These are phyloP conservation scores for Drosophila simulans DNA, from an alignment of 1,140 invertebrate species.

Conservation along the genomic window DNA sequence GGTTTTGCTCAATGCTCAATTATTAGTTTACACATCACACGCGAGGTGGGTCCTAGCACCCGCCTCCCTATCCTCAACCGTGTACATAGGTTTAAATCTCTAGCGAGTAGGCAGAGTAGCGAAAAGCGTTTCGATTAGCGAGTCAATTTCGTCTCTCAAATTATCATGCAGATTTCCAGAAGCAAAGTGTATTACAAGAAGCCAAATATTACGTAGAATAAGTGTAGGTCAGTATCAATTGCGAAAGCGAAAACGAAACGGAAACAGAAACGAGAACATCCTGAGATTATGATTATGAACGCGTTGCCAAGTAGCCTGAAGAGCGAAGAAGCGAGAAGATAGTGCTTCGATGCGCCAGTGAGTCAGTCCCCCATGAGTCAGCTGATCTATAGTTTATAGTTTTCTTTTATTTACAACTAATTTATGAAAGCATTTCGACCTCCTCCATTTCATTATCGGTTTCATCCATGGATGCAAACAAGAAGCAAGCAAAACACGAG, in stretches of 20 bases:
- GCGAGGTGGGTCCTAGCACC: slow-evolving; percentile 1
- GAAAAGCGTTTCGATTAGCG: slow-evolving; percentile 60
- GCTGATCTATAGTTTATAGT: slow-evolving; percentile 62
- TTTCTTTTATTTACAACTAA: slow-evolving; percentile 25
- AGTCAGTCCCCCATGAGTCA: slow-evolving; percentile 37
- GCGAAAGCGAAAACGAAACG: slow-evolving; percentile 29
- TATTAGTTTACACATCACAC: slow-evolving; percentile 39
- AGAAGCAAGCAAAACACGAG: slow-evolving; percentile 9
- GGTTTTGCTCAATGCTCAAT: slow-evolving; percentile 71
- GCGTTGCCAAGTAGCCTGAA: slow-evolving; percentile 70
- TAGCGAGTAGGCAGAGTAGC: slow-evolving; percentile 30
- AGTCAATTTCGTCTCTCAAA: slow-evolving; percentile 78
- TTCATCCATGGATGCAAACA: slow-evolving; percentile 26
- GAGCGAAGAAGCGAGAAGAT: slow-evolving; percentile 22
- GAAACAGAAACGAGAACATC: slow-evolving; percentile 43
- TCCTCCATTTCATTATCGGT: slow-evolving; percentile 46
- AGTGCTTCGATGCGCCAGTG: slow-evolving; percentile 60
- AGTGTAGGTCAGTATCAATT: slow-evolving; percentile 70
- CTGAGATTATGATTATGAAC: slow-evolving; percentile 77
- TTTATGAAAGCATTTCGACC: slow-evolving; percentile 37
- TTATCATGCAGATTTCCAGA: slow-evolving; percentile 62
- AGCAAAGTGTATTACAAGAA: slow-evolving; percentile 73
- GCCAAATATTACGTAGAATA: slow-evolving; percentile 79
- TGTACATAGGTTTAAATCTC: slow-evolving; percentile 69
- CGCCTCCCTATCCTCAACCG: slow-evolving; percentile 39